A percentile compares a stretch with the other conserved stretches of the same genome.
These are phyloP conservation scores for Calonectris borealis DNA, from an alignment of 2,113 vertebrate genomes.

Conservation along the genomic window DNA sequence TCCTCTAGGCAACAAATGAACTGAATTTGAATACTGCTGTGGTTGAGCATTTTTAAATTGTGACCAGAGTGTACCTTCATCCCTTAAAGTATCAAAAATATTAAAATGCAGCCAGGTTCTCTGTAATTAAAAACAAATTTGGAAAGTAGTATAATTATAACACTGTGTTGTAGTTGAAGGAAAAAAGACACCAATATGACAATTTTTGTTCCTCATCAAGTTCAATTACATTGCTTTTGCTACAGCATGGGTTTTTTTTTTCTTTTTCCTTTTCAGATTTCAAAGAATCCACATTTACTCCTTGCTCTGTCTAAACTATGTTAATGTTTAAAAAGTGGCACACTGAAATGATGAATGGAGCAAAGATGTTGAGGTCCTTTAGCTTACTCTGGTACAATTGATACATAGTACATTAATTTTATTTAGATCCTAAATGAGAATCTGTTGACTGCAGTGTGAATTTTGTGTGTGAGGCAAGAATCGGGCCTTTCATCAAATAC, in stretches of 20 bases:
- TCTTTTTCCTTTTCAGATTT: background rate
- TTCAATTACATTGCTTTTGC: background rate
- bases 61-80: background rate
- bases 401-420: background rate
- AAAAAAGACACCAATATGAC: rapidly evolving
- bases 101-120: background rate
- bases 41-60: conserved; percentile 25
- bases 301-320: background rate
- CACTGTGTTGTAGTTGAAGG: background rate
- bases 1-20: conserved; percentile 50
- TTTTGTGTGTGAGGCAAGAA: background rate
- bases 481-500: background rate
- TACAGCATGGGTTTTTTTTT: background rate
- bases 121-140: conserved; percentile 30
- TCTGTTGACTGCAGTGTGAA: background rate
- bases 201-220: background rate
- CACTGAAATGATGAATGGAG: background rate
- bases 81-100: background rate
- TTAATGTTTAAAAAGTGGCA: background rate
- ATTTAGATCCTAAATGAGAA: background rate
- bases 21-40: conserved; percentile 56
- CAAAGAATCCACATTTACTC: background rate
- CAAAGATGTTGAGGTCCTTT: background rate
- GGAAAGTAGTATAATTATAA: background rate
- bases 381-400: background rate